These are phyloP conservation scores for Crossaster papposus DNA, from an alignment of 53 echinoderm and acorn worm species.

Conservation along the genomic window DNA sequence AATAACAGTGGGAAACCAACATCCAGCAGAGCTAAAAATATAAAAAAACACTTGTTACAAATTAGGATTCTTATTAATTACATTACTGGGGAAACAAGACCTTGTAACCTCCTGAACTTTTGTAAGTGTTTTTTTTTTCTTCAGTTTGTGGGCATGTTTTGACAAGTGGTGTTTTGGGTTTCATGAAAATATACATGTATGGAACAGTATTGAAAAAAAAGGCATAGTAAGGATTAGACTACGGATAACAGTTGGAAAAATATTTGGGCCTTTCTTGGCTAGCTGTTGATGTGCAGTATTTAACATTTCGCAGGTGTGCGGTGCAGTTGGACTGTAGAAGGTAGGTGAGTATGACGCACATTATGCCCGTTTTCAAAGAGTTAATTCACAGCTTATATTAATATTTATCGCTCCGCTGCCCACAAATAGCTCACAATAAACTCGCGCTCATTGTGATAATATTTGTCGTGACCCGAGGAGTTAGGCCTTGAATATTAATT, in stretches of 20 bases:
- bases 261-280: too few relatives aligned
- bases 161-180: too few relatives aligned
- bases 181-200: too few relatives aligned
- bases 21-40: neutral
- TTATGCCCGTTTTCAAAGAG: neutral
- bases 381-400: neutral
- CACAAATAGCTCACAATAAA: neutral
- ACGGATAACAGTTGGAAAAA: too few relatives aligned
- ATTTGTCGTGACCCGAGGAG: neutral
- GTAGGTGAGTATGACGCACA: neutral
- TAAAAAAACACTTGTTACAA: neutral
- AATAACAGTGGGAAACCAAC: neutral
- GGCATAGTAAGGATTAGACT: too few relatives aligned
- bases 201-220: too few relatives aligned
- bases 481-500: neutral
- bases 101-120: neutral
- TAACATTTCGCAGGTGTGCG: too few relatives aligned
- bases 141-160: neutral
- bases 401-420: neutral
- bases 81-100: neutral
- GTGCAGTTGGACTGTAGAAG: too few relatives aligned
- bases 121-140: neutral
- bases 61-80: neutral
- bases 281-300: too few relatives aligned
- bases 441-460: neutral